A percentile compares a stretch with the other conserved stretches of the same genome.
Evolutionary conservation across 35 echinoderm and acorn worm species (phyloP).

Genomic region (Holothuria glaberrima): DNA sequence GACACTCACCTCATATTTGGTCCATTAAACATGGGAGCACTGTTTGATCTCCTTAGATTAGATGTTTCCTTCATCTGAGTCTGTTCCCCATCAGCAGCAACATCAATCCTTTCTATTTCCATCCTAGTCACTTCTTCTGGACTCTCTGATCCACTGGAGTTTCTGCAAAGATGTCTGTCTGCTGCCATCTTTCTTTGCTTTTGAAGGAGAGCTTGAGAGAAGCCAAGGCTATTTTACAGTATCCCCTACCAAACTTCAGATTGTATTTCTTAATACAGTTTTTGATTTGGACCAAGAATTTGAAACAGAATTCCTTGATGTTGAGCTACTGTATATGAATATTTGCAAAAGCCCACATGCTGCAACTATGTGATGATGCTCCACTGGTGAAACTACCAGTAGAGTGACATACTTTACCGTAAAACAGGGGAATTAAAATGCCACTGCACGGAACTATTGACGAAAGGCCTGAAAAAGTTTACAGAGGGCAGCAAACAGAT

Average conservation of each 20-base stretch:
- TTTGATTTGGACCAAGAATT: too few relatives aligned
- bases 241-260: background rate
- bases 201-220: background rate
- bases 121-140: slow-evolving; percentile 58
- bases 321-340: too few relatives aligned
- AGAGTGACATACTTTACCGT: too few relatives aligned
- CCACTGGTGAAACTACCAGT: too few relatives aligned
- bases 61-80: slow-evolving; percentile 45
- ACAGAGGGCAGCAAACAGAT: too few relatives aligned
- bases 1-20: slow-evolving; percentile 81
- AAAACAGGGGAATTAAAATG: too few relatives aligned
- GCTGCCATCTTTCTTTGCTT: slow-evolving; percentile 8
- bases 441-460: too few relatives aligned
- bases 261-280: background rate
- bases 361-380: too few relatives aligned
- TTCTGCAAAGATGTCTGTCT: slow-evolving; percentile 42
- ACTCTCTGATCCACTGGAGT: slow-evolving; percentile 52
- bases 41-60: slow-evolving; percentile 86
- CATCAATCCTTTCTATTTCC: slow-evolving; percentile 61
- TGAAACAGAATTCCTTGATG: too few relatives aligned
- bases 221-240: background rate
- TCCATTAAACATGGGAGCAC: slow-evolving; percentile 97
- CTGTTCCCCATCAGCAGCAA: background rate
- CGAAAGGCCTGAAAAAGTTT: too few relatives aligned
- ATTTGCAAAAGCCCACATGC: too few relatives aligned